Evolutionary conservation across 2,888 invertebrate genomes (phyloP), one percentile per base, ranked within the genome.

Genomic region (Trissonchulus latispiculum): DNA sequence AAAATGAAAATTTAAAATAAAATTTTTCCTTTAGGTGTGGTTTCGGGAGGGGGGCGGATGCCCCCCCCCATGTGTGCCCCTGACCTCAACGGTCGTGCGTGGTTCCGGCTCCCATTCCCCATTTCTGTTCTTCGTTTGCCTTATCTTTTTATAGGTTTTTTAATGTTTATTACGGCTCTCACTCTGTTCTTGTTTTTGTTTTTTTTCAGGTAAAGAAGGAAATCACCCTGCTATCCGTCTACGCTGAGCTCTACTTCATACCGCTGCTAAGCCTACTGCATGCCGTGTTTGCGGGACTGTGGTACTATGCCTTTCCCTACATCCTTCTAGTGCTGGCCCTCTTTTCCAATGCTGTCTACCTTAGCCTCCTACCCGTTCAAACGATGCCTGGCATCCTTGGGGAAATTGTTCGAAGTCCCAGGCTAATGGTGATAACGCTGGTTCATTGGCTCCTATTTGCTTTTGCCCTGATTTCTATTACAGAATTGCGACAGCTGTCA

Each of bases 211-310:
- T 15, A 15, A 48, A 48, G 23, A 48, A 48, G 23, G 48, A 8
- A 23, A 23, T 15, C 23, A 48, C 48, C 23, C 23, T 23, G 48
- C 48, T 8, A 48, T 91, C 95, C 0, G 90, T 95, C 75, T 96
- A 95, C 84, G 91, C 93, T 71, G 95, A 95, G 0, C 87, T 96
- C 76, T 96, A 96, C 83, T 95, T 95, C 82, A 90, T 94, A 78
- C 96, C 96, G 0, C 88, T 93, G 77, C 85, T 96, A 31, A 90
- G 91, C 0, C 86, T 95, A 0, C 84, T 91, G 37, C 95, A 96
- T 82, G 92, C 95, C 1, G 86, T 93, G 31, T 90, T 92, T 74
- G 94, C 93, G 75, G 96, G 96, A 69, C 85, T 96, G 8, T 29
- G 31, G 31, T 64, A 64, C 35, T 64, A 64, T 33, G 66, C 35